phyloP scores from a whole-genome alignment of 2,113 vertebrate genomes.

The Scytalopus superciliaris region DNA sequence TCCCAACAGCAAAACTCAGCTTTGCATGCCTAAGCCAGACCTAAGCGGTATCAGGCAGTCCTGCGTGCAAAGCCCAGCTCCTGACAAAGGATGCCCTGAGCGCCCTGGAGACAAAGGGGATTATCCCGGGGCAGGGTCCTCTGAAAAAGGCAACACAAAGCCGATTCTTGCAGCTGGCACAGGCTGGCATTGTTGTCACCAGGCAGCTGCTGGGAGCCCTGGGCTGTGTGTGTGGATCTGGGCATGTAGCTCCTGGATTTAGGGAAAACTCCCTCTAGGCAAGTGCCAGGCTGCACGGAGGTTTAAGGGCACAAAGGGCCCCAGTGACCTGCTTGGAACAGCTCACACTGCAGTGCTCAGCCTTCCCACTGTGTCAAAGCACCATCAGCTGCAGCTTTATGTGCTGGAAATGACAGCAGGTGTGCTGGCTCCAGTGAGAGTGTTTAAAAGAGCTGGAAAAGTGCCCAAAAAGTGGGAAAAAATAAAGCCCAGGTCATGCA shows the following conservation, averaged over 20 bases:
- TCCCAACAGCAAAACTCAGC: neutral
- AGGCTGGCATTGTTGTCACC: neutral
- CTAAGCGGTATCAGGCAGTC: fast-evolving
- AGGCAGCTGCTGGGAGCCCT: neutral
- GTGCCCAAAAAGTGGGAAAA: neutral
- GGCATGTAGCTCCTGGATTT: neutral
- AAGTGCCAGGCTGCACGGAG: neutral
- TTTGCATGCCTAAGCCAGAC: neutral
- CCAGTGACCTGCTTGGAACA: no score
- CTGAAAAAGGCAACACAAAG: neutral
- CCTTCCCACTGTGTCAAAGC: fast-evolving
- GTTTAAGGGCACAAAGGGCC: neutral
- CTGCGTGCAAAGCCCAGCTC: neutral
- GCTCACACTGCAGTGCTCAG: neutral
- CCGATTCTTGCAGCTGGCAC: neutral
- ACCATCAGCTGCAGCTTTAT: fast-evolving
- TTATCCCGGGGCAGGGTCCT: neutral
- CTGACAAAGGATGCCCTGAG: neutral
- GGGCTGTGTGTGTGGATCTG: neutral
- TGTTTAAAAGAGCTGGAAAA: neutral
- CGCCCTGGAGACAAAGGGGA: neutral
- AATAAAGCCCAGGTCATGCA: neutral
- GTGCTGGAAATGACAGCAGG: neutral
- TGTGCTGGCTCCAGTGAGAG: neutral
- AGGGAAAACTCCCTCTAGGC: fast-evolving